Evolutionary conservation across 2,888 invertebrate genomes (phyloP).

Genomic region (Hyposoter dolosus): DNA sequence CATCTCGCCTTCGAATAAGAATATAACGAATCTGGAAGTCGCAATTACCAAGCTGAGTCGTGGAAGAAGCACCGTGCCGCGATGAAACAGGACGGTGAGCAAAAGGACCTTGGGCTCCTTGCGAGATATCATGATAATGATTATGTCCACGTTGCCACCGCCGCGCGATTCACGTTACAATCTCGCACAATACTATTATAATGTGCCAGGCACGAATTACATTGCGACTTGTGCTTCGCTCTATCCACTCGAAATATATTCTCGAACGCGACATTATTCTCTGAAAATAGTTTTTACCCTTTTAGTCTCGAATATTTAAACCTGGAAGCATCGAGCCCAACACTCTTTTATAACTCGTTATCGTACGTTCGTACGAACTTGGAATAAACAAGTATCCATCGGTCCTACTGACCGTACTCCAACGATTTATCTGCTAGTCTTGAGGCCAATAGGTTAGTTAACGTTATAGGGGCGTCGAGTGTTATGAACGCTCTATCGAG

Average conservation of each 20-base stretch:
- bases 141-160: slow-evolving; percentile 69
- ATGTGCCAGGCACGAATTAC: slow-evolving; percentile 80
- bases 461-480: slow-evolving; percentile 12
- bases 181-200: slow-evolving; percentile 75
- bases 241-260: slow-evolving; percentile 14
- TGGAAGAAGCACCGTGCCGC: slow-evolving; percentile 71
- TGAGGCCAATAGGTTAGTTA: not conserved
- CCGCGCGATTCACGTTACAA: slow-evolving; percentile 82
- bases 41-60: slow-evolving; percentile 59
- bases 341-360: not conserved
- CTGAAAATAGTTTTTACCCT: slow-evolving; percentile 9
- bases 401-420: not conserved
- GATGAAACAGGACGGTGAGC: slow-evolving; percentile 64
- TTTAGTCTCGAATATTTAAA: not conserved
- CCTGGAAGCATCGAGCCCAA: not conserved
- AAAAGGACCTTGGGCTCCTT: slow-evolving; percentile 83
- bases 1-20: slow-evolving; percentile 28
- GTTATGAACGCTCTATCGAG: slow-evolving; percentile 42
- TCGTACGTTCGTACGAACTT: not conserved
- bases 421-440: not conserved
- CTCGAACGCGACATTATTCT: slow-evolving; percentile 37
- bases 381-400: not conserved
- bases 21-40: slow-evolving; percentile 55
- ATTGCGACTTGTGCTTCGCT: slow-evolving; percentile 73
- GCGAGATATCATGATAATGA: slow-evolving; percentile 80